Base-by-base conservation (phyloP, 1,140 invertebrate genomes). In the Drosophila kepulauana region DNA sequence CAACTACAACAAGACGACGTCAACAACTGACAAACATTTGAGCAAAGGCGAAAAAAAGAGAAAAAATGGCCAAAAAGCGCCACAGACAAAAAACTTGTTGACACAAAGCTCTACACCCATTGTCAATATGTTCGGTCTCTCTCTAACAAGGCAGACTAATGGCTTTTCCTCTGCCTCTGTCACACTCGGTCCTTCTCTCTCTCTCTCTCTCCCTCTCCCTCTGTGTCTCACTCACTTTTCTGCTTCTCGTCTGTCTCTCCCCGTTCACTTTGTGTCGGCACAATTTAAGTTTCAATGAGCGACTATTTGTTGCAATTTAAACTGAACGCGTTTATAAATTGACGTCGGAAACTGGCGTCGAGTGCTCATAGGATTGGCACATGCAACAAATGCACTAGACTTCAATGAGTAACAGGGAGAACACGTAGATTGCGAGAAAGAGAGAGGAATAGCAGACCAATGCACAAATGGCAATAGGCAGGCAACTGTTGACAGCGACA, bases 271-370 rank as follows among this genome's bases (percentile, higher is more conserved):
- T 84, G 80, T 78, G 85, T 90, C 85, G 81, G 84, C 81, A 85
- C 85, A 89, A 89, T 89, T 89, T 89, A 90, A 89, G 85, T 85
- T 89, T 90, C 85, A 89, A 89, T 89, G 88, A 85, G 85, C 85
- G 85, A 89, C 85, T 89, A 89, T 89, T 89, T 89, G 85, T 89
- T 89, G 85, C 85, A 89, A 89, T 89, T 89, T 89, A 89, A 89
- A 72, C 86, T 85, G 85, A 89, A 89, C 85, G 85, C 86, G 75
- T 89, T 89, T 85, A 90, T 89, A 89, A 89, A 89, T 89, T 89
- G 85, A 89, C 72, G 85, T 79, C 78, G 81, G 75, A 78, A 89
- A 85, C 79, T 73, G 77, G 52, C 76, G 72, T 67, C 80, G 72
- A 82, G 67, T 35, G 75, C 63, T 45, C 57, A 67, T 56, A 57